Percentiles rank a stretch among this genome's conserved stretches.
phyloP scores from a whole-genome alignment of 2,888 invertebrate genomes.

The Patella ulyssiponensis region DNA sequence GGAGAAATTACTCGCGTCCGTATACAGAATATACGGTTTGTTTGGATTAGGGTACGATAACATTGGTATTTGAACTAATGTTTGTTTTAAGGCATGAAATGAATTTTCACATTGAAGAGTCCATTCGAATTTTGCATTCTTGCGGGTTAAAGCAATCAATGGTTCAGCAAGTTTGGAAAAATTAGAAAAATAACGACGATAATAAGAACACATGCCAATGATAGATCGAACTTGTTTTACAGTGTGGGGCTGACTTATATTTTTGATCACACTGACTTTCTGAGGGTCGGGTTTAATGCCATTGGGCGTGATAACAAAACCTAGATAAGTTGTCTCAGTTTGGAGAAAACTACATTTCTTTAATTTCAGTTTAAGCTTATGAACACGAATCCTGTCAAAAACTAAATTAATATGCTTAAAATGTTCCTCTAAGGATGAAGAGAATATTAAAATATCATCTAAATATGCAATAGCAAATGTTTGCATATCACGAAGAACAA shows the following conservation, averaged over 20 bases:
- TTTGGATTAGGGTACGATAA: constrained; percentile 17
- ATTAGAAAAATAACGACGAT: background rate
- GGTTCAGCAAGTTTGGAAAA: constrained; percentile 14
- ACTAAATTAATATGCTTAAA: constrained; percentile 1
- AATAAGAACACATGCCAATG: constrained; percentile 17
- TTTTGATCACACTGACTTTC: background rate
- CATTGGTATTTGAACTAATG: constrained; percentile 20
- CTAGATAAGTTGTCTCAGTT: background rate
- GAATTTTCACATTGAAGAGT: background rate
- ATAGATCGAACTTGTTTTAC: constrained; percentile 7
- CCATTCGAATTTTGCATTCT: constrained; percentile 10
- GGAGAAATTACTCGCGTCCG: background rate
- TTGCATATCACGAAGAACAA: constrained; percentile 2
- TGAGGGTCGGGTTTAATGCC: constrained; percentile 9
- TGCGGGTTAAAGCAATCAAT: constrained; percentile 15
- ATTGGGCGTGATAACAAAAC: background rate
- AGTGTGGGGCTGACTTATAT: background rate
- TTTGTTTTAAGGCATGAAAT: constrained; percentile 15
- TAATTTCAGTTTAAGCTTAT: constrained; percentile 7
- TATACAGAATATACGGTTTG: constrained; percentile 25
- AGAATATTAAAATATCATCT: constrained; percentile 18
- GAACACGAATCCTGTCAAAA: background rate
- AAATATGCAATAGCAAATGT: constrained; percentile 7
- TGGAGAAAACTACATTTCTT: constrained; percentile 12
- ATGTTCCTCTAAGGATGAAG: background rate